These are phyloP conservation scores for Hydropsyche tenuis DNA, from an alignment of 1,140 invertebrate genomes.

Conservation along the genomic window DNA sequence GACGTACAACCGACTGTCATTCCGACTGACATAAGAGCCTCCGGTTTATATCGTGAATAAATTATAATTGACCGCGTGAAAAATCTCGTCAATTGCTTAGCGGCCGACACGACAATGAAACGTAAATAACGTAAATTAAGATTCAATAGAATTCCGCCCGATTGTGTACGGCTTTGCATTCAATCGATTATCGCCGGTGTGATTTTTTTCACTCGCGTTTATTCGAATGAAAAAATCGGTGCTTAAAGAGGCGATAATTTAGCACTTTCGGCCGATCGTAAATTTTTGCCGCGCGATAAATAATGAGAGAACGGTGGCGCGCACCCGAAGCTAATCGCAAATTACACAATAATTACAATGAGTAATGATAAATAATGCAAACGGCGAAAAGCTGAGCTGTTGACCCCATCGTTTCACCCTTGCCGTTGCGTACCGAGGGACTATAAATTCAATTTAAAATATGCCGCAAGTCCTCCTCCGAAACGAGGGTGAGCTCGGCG, in stretches of 20 bases:
- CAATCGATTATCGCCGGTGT: neutral
- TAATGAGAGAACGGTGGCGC: neutral
- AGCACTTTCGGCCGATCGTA: neutral
- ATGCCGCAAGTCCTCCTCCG: slow-evolving; percentile 36
- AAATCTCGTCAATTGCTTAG: slow-evolving; percentile 21
- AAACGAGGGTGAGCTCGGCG: slow-evolving; percentile 31
- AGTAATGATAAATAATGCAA: slow-evolving; percentile 16
- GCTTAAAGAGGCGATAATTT: neutral
- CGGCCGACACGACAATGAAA: neutral
- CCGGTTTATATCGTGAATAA: slow-evolving; percentile 10
- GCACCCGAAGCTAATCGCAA: slow-evolving; percentile 15
- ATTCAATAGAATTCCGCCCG: slow-evolving; percentile 11
- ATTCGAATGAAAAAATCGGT: neutral
- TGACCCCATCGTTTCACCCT: slow-evolving; percentile 15
- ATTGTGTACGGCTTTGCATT: neutral
- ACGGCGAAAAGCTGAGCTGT: slow-evolving; percentile 5
- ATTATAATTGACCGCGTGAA: slow-evolving; percentile 28
- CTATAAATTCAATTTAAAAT: slow-evolving; percentile 39
- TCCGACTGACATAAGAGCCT: slow-evolving; percentile 15
- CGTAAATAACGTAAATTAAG: slow-evolving; percentile 20
- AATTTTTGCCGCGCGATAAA: neutral
- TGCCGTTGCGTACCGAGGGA: neutral
- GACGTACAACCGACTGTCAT: slow-evolving; percentile 1
- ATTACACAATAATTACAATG: slow-evolving; percentile 33
- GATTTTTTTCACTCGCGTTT: neutral